Percentiles rank a stretch among this genome's conserved stretches.
These are phyloP conservation scores for Brachirus orientalis DNA, from an alignment of 2,113 vertebrate genomes.

Conservation along the genomic window DNA sequence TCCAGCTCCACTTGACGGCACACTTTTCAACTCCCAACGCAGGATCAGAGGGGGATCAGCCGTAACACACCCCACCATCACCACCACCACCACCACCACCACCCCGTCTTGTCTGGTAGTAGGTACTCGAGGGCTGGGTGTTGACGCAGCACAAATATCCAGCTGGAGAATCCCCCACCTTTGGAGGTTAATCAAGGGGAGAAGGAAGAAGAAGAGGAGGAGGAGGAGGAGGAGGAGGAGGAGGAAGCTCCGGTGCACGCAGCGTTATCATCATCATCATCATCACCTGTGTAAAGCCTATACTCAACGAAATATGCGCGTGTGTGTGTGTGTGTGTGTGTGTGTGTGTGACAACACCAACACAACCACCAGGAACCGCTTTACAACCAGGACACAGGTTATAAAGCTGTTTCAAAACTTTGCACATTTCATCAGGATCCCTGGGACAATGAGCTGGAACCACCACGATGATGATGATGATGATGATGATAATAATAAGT, in stretches of 20 bases:
- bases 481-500: too few relatives aligned
- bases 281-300: constrained; percentile 25
- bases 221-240: too few relatives aligned
- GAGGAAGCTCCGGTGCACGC: too few relatives aligned
- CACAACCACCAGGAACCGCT: neutral
- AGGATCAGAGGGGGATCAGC: constrained; percentile 59
- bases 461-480: too few relatives aligned
- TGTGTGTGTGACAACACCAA: constrained; percentile 26
- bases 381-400: too few relatives aligned
- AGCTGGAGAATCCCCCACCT: constrained; percentile 93
- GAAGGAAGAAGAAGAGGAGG: constrained; percentile 39
- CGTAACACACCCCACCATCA: neutral
- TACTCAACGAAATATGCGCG: too few relatives aligned
- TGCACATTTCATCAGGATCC: constrained; percentile 39
- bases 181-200: constrained; percentile 84
- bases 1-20: constrained; percentile 63
- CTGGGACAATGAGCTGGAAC: constrained; percentile 16
- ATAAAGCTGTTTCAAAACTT: constrained; percentile 70
- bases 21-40: constrained; percentile 58
- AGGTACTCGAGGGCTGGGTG: constrained; percentile 86
- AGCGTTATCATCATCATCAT: too few relatives aligned
- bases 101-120: constrained; percentile 78
- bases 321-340: too few relatives aligned
- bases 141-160: constrained; percentile 98
- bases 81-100: constrained; percentile 16